phyloP scores from a whole-genome alignment of 2,113 vertebrate genomes.

The Theristicus caerulescens region DNA sequence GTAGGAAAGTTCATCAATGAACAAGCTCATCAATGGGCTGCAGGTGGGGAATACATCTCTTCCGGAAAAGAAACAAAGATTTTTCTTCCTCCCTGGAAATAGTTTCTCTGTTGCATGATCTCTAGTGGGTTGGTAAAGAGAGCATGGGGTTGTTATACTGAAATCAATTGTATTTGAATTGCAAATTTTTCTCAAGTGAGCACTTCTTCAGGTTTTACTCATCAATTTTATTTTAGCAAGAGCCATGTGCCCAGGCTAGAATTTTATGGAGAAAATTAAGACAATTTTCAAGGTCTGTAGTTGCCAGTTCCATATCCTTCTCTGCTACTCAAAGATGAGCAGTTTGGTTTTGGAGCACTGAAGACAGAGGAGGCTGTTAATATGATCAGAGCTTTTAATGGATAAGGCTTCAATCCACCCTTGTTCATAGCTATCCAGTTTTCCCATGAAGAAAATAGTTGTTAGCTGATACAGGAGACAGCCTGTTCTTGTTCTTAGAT shows the following conservation, averaged over 20 bases:
- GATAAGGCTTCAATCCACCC: background rate
- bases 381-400: background rate
- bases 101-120: slow-evolving; percentile 66
- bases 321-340: background rate
- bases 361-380: background rate
- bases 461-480: background rate
- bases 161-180: slow-evolving; percentile 17
- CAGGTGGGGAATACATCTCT: background rate
- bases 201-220: slow-evolving; percentile 1
- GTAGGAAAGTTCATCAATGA: background rate
- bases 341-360: background rate
- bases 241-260: background rate
- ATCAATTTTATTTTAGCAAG: slow-evolving; percentile 11
- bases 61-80: slow-evolving; percentile 3
- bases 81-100: background rate
- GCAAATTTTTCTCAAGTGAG: background rate
- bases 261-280: background rate
- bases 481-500: background rate
- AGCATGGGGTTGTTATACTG: slow-evolving; percentile 40
- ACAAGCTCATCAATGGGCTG: background rate
- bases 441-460: background rate
- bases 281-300: background rate
- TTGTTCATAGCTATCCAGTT: background rate
- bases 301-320: background rate
- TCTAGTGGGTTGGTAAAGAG: slow-evolving; percentile 37